These are phyloP conservation scores for Ammospiza caudacuta DNA, from an alignment of 2,113 vertebrate species.

Conservation along the genomic window DNA sequence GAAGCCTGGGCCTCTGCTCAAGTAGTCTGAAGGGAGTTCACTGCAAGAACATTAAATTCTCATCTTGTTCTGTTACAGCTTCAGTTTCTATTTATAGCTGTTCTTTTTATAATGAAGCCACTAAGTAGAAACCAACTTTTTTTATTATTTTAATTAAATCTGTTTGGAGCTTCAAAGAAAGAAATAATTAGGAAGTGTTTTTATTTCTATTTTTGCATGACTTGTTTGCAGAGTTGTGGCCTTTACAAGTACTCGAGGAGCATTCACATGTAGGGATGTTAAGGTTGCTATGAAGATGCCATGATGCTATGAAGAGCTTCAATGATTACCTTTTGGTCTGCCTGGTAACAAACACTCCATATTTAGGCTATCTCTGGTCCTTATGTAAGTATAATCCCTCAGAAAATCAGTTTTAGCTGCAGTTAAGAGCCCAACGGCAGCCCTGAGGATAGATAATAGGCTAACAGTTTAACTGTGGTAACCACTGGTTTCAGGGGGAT, in stretches of 20 bases:
- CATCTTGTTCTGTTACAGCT: background rate
- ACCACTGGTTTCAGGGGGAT: background rate
- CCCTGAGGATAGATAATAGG: background rate
- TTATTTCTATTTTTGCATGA: background rate
- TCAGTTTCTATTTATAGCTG: background rate
- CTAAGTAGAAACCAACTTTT: background rate
- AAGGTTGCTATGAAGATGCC: background rate
- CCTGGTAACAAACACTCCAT: background rate
- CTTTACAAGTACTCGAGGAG: background rate
- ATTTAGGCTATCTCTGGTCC: constrained; percentile 9
- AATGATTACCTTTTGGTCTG: background rate
- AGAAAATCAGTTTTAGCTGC: constrained; percentile 14
- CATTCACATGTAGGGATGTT: background rate
- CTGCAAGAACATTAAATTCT: background rate
- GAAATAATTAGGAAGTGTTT: background rate
- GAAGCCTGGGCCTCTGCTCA: background rate
- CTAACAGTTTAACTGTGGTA: background rate
- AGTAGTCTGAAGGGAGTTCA: background rate
- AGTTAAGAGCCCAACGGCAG: background rate
- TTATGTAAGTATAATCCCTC: constrained; percentile 36
- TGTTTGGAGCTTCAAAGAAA: background rate
- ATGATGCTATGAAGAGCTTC: background rate
- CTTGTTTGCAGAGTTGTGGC: background rate
- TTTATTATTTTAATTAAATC: constrained; percentile 36
- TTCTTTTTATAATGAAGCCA: background rate